phyloP scores from a whole-genome alignment of 1,140 invertebrate genomes.

The Bombus turneri region DNA sequence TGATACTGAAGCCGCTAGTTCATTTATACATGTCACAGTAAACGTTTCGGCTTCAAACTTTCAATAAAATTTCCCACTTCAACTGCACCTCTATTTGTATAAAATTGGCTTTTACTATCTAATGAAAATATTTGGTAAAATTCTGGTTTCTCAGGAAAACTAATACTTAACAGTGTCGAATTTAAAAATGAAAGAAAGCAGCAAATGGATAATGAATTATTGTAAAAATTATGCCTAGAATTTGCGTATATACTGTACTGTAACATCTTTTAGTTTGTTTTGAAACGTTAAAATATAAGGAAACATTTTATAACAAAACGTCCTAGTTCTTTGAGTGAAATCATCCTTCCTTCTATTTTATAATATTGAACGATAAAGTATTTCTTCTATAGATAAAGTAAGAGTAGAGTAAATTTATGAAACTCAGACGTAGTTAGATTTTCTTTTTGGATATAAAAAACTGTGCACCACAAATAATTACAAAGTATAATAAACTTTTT shows the following conservation, averaged over 20 bases:
- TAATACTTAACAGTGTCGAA: conserved; percentile 65
- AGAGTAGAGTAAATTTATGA: not conserved
- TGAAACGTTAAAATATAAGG: conserved; percentile 81
- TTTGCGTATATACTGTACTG: conserved; percentile 81
- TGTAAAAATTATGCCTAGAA: conserved; percentile 81
- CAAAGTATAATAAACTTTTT: conserved; percentile 39
- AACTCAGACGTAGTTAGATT: not conserved
- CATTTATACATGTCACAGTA: conserved; percentile 56
- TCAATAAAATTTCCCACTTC: conserved; percentile 41
- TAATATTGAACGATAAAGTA: not conserved
- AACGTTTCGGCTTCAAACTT: conserved; percentile 49
- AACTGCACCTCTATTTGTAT: conserved; percentile 53
- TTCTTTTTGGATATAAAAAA: not conserved
- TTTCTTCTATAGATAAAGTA: not conserved
- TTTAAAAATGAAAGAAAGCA: conserved; percentile 67
- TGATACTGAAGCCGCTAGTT: conserved; percentile 60
- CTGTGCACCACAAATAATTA: conserved; percentile 17
- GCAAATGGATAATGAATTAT: conserved; percentile 74
- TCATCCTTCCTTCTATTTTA: conserved; percentile 25
- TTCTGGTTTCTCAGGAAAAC: conserved; percentile 70
- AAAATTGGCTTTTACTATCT: conserved; percentile 57
- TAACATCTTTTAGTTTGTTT: conserved; percentile 80
- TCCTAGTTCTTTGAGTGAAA: conserved; percentile 20
- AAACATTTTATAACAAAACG: conserved; percentile 80
- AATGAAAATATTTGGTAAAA: conserved; percentile 56